Evolutionary conservation across 92 coral and sea anemone species (phyloP).

Genomic region (Nematostella vectensis): DNA sequence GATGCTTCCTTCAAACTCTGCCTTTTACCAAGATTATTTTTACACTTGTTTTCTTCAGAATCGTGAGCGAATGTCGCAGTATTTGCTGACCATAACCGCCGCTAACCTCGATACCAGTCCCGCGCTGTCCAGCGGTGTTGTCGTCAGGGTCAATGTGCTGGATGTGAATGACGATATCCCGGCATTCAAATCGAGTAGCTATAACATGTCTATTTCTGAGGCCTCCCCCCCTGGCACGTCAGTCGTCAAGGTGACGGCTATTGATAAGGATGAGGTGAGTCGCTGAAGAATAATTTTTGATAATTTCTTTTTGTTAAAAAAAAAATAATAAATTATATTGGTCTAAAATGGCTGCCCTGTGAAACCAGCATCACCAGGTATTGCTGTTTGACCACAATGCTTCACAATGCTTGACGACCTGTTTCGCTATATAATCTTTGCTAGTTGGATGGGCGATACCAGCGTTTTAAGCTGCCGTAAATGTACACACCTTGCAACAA

Average conservation of each 20-base stretch:
- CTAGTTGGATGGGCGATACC: too few relatives aligned
- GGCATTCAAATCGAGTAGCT: constrained; percentile 49
- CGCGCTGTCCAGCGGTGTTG: constrained; percentile 47
- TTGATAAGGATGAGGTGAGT: constrained; percentile 72
- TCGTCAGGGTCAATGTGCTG: constrained; percentile 50
- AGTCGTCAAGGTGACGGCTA: constrained; percentile 72
- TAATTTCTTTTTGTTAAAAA: too few relatives aligned
- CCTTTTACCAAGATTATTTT: too few relatives aligned
- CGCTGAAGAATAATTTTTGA: too few relatives aligned
- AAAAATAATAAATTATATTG: too few relatives aligned
- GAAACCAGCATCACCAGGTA: too few relatives aligned
- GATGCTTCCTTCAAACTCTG: too few relatives aligned
- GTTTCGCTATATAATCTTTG: too few relatives aligned
- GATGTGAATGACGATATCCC: constrained; percentile 84
- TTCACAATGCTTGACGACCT: too few relatives aligned
- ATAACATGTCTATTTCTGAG: constrained; percentile 73
- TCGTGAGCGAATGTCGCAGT: constrained; percentile 50
- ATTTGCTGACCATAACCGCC: constrained; percentile 54
- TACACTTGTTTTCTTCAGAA: constrained; percentile 56
- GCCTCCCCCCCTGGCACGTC: constrained; percentile 62
- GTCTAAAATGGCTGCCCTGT: not conserved
- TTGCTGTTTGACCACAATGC: too few relatives aligned
- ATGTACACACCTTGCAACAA: too few relatives aligned
- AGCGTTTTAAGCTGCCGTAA: too few relatives aligned
- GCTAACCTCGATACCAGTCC: constrained; percentile 71